Base-by-base conservation (phyloP, 2,113 vertebrate genomes). In the Albula glossodonta region DNA sequence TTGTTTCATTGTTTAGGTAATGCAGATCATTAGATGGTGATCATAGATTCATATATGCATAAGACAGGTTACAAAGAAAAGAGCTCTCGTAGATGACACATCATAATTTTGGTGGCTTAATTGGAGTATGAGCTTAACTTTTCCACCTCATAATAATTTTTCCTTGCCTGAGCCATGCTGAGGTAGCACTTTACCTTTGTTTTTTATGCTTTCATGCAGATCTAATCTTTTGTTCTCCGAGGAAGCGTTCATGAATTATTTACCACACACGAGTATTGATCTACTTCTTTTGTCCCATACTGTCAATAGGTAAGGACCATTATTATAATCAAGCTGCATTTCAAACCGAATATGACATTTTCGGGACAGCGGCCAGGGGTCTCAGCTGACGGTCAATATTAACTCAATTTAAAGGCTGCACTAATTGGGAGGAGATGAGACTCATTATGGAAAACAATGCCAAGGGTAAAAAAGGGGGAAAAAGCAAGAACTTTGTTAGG, bases 181-280 rank as follows among this genome's bases (percentile, higher is more conserved):
- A 93, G 87, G 78, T 80, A 87, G 89, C 87, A 83, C 53, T 89
- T 92, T 86, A 53, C 70, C 51, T 78, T 83, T 77, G 80, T 88
- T 86, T 41, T 88, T 86, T 82, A 85, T 87, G 86, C 84, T 78
- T 77, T 85, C 66, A 90, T 90, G 90, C 89, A 91, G 86, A 89
- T 91, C 88, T 86, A 48, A 78, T 86, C 87, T 88, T 91, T 88
- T 89, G 89, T 85, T 89, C 85, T 89, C 88, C 17, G 63, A 22
- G 31, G 77, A 60, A 82, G 87, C 80, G 84, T 85, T 90, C 88
- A 93, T 93, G 88, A 95, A 94, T 94, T 93, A 95, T 95, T 93
- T 89, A 88, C 87, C 85, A 70, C 0, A 86, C 78, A 85, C 88
- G 81, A 87, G 48, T 89, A 93, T 93, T 88, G 91, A 94, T 91